Conservation (phyloP, 2,888 invertebrate species). For the Drosophila leonis region DNA sequence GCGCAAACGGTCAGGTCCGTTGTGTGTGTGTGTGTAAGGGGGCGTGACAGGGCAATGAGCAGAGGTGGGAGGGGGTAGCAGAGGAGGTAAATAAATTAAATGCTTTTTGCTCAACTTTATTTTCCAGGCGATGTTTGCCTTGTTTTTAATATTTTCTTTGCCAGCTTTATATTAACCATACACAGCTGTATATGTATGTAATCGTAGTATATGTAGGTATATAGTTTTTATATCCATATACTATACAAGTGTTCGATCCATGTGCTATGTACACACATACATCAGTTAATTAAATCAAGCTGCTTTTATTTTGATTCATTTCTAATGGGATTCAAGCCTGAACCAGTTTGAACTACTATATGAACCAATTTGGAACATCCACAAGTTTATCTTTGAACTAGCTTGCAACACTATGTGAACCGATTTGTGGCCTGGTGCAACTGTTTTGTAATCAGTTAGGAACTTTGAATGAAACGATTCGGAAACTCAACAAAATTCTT, state of each 20-base stretch:
- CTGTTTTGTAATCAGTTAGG: no score
- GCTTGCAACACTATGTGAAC: background rate
- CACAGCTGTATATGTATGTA: no score
- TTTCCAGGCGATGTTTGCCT: conserved; percentile 68
- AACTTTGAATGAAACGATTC: background rate
- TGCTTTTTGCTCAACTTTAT: conserved; percentile 73
- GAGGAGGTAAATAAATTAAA: conserved; percentile 74
- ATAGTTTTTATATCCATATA: background rate
- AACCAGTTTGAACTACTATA: background rate
- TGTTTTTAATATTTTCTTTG: conserved; percentile 75
- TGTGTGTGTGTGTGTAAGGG: conserved; percentile 1
- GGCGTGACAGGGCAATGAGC: conserved; percentile 4
- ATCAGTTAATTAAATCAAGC: background rate
- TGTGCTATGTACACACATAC: background rate
- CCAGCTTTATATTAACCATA: conserved; percentile 39
- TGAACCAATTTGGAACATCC: background rate
- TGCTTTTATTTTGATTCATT: background rate
- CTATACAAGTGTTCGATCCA: background rate
- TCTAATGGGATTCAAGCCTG: background rate
- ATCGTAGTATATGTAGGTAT: background rate
- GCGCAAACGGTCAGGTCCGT: conserved; percentile 8
- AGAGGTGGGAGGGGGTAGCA: background rate
- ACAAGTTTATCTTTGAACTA: background rate
- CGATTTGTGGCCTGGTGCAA: no score
- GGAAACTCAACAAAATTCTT: background rate